Conservation (phyloP, 1,140 invertebrate species). For the Sitophilus oryzae region DNA sequence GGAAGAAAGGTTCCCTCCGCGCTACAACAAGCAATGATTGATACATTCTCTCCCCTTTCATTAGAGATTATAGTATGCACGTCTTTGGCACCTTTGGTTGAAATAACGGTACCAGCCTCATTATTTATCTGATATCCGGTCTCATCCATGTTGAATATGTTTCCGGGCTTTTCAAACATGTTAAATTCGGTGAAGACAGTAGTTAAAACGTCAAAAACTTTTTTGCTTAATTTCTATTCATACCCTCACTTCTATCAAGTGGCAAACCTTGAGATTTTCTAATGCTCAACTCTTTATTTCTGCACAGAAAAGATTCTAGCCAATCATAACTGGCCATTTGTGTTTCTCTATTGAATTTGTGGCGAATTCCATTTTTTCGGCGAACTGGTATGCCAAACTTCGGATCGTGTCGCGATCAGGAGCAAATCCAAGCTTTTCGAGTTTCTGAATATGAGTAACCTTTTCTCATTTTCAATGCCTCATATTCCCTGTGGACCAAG, state of each 20-base stretch:
- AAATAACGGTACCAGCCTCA: conserved; percentile 40
- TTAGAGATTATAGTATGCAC: conserved; percentile 39
- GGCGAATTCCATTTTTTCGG: conserved; percentile 16
- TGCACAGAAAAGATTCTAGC: conserved; percentile 14
- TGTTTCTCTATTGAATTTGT: conserved; percentile 12
- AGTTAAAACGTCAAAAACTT: background rate
- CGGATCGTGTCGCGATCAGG: conserved; percentile 1
- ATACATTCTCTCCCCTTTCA: conserved; percentile 6
- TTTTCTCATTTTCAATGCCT: conserved; percentile 2
- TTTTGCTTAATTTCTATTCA: conserved; percentile 20
- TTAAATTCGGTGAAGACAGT: background rate
- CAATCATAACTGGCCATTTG: conserved; percentile 18
- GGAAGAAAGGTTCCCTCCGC: too few species aligned
- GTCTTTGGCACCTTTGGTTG: conserved; percentile 39
- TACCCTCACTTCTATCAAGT: conserved; percentile 16
- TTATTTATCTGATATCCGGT: conserved; percentile 45
- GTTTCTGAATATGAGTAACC: conserved; percentile 3
- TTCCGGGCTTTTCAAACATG: conserved; percentile 5
- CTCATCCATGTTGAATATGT: too few species aligned
- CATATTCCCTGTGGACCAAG: background rate
- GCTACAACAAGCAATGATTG: too few species aligned
- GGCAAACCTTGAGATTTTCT: conserved; percentile 29
- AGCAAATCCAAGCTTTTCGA: conserved; percentile 10
- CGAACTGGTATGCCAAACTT: conserved; percentile 16
- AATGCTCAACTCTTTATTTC: conserved; percentile 25